Base-by-base conservation (phyloP, 2,888 invertebrate genomes). In the Coelogynopora nodosa region DNA sequence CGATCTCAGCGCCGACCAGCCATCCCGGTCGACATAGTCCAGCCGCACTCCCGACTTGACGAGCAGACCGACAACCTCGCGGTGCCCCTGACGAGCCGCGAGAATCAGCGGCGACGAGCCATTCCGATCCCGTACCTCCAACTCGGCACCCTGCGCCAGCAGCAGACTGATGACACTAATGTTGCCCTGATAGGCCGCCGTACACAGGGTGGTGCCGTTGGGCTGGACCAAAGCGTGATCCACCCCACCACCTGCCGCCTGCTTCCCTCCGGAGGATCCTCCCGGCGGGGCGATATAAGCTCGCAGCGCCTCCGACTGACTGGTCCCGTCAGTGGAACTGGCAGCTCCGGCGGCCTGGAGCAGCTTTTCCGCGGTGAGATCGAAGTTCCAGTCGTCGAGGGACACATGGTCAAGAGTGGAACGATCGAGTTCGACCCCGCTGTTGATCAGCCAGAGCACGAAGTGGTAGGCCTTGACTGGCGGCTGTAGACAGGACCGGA, bases 61-160 rank as follows among this genome's bases (percentile, higher is more conserved):
- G 31, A 92, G 88, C 0, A 88, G 90, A 86, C 87, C 89, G 31
- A 91, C 97, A 23, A 91, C 89, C 0, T 89, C 90, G 0, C 88
- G 87, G 84, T 90, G 90, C 1, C 91, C 91, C 86, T 91, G 91
- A 84, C 90, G 88, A 18, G 91, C 90, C 26, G 91, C 96, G 81
- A 95, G 94, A 92, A 96, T 96, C 86, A 97, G 92, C 0, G 96
- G 95, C 0, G 96, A 95, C 91, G 96, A 95, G 0, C 96, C 96
- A 87, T 86, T 67, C 18, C 27, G n/a, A 81, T 88, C 82, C 5
- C 81, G 82, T 26, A 82, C n/a, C 80, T 88, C 74, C 0, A 88
- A 67, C 74, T 88, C 88, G 28, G 85, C 85, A n/a, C 86, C 86
- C n/a, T 86, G 86, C 23, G 86, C 18, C n/a, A 86, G 28, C 86